phyloP scores from a whole-genome alignment of 1,140 invertebrate species.

The Pseudachorutes palmiensis region DNA sequence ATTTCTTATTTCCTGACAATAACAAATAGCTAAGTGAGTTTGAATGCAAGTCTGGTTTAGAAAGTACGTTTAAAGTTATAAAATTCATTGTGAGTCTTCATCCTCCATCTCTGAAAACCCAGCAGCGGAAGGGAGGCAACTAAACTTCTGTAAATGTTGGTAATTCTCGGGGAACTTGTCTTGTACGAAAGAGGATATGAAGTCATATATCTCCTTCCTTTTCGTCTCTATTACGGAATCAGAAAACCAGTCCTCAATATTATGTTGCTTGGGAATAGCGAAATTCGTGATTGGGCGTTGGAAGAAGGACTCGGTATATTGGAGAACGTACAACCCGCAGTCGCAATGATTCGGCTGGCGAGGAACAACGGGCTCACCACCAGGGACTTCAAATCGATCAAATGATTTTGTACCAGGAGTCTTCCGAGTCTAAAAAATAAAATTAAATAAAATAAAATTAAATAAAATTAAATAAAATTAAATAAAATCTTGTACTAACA shows the following conservation, averaged over 20 bases:
- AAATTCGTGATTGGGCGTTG: conserved; percentile 15
- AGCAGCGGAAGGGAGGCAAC: too few relatives aligned
- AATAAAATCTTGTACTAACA: too few relatives aligned
- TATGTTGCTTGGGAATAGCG: background rate
- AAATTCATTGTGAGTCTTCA: too few relatives aligned
- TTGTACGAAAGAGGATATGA: background rate
- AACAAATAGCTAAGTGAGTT: too few relatives aligned
- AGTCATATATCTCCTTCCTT: conserved; percentile 25
- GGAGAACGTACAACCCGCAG: conserved; percentile 89
- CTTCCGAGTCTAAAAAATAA: conserved; percentile 45
- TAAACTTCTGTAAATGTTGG: too few relatives aligned
- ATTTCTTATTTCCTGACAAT: too few relatives aligned
- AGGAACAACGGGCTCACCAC: conserved; percentile 76
- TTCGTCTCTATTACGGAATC: conserved; percentile 3
- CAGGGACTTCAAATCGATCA: conserved; percentile 71
- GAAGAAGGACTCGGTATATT: conserved; percentile 95
- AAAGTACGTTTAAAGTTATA: too few relatives aligned
- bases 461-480: too few relatives aligned
- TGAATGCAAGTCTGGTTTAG: too few relatives aligned
- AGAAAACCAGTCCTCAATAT: conserved; percentile 25
- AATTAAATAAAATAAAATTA: too few relatives aligned
- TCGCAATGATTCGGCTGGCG: conserved; percentile 95
- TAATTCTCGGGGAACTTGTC: background rate
- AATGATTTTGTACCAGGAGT: conserved; percentile 53
- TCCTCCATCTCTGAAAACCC: too few relatives aligned